Evolutionary conservation across 2,113 vertebrate genomes (phyloP).

Genomic region (Tyto alba): DNA sequence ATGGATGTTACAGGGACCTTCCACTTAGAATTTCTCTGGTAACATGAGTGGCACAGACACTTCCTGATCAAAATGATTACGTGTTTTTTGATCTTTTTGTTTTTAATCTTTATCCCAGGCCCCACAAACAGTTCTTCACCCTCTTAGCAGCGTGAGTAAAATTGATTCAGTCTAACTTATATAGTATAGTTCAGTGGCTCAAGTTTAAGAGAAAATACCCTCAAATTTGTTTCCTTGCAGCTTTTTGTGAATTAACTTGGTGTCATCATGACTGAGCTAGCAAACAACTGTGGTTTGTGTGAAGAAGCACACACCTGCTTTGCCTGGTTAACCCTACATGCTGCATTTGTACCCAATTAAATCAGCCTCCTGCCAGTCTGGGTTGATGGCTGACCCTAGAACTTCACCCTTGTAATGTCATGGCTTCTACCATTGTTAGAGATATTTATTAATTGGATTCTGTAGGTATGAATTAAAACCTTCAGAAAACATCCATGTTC

Average conservation of each 20-base stretch:
- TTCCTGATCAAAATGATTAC: background rate
- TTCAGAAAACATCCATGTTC: background rate
- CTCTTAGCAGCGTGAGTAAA: rapidly evolving
- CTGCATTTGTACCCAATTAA: background rate
- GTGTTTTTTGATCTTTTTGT: background rate
- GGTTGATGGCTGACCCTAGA: background rate
- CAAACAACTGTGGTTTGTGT: background rate
- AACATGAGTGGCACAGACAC: background rate
- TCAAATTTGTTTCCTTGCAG: background rate
- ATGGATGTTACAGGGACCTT: background rate
- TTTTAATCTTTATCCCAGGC: background rate
- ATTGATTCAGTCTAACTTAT: background rate
- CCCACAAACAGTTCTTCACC: background rate
- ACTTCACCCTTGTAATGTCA: background rate
- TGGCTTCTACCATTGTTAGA: background rate
- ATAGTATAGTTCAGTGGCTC: background rate
- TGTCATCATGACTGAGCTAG: rapidly evolving
- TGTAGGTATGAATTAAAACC: slow-evolving; percentile 2
- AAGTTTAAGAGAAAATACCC: background rate
- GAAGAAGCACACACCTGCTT: background rate
- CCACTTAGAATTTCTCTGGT: background rate
- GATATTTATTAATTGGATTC: background rate
- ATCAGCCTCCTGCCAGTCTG: background rate
- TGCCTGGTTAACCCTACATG: no score
- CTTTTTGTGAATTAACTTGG: background rate